These are phyloP conservation scores for Aphodius sticticus DNA, from an alignment of 2,888 invertebrate species.

Conservation along the genomic window DNA sequence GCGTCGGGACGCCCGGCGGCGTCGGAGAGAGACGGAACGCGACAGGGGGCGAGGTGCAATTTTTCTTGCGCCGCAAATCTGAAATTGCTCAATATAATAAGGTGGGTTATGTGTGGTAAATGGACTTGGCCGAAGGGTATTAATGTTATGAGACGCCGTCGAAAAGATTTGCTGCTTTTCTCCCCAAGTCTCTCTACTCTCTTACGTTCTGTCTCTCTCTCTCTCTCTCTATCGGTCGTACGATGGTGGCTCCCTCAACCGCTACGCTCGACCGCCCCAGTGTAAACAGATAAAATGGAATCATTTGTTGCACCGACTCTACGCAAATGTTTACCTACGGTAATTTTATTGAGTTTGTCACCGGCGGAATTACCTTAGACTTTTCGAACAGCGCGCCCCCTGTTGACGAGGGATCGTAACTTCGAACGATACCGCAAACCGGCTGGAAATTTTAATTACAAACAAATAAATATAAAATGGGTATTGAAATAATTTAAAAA, in stretches of 20 bases:
- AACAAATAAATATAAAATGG: too few relatives aligned
- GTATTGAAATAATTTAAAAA: too few relatives aligned
- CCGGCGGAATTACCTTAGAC: not conserved
- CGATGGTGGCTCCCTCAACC: conserved; percentile 20
- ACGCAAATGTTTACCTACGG: not conserved
- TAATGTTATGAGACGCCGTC: conserved; percentile 37
- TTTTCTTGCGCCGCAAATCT: conserved; percentile 56
- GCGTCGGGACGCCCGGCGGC: conserved; percentile 53
- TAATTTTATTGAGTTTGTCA: not conserved
- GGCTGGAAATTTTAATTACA: too few relatives aligned
- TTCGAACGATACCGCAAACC: not conserved
- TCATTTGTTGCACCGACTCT: not conserved
- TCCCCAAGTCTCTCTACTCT: not conserved
- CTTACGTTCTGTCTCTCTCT: not conserved
- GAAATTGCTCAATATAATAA: conserved; percentile 57
- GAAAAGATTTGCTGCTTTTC: conserved; percentile 27
- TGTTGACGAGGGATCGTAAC: not conserved
- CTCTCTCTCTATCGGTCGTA: not conserved
- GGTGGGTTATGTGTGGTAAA: conserved; percentile 54
- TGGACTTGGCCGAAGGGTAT: conserved; percentile 49
- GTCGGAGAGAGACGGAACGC: conserved; percentile 45
- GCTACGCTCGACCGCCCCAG: conserved; percentile 27
- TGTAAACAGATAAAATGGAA: not conserved
- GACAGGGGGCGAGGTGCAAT: conserved; percentile 54
- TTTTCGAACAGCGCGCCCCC: not conserved